These are phyloP conservation scores for Pseudorhiza aurosa DNA, from an alignment of 30 jellyfish, hydroid and myxozoan species.

Conservation along the genomic window DNA sequence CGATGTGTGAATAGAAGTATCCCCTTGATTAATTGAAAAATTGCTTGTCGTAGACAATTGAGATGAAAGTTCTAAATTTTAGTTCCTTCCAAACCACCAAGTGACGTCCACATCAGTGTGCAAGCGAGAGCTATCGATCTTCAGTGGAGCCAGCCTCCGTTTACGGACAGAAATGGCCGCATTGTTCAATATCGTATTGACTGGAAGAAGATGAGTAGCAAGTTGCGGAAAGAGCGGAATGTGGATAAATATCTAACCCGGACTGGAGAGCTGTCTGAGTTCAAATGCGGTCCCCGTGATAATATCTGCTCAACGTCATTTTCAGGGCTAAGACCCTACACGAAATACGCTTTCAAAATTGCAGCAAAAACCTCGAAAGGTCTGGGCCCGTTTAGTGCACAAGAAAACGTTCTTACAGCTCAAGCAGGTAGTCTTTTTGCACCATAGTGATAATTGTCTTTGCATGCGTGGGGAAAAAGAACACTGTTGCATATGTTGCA, in stretches of 20 bases:
- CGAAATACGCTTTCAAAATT: slow-evolving; percentile 19
- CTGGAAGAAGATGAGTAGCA: slow-evolving; percentile 9
- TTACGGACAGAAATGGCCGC: slow-evolving; percentile 22
- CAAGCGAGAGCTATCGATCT: slow-evolving; percentile 10
- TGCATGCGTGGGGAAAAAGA: too few relatives aligned
- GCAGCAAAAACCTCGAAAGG: slow-evolving; percentile 69
- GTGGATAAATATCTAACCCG: neutral
- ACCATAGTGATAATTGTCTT: too few relatives aligned
- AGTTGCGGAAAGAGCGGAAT: neutral
- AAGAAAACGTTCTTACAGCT: slow-evolving; percentile 12
- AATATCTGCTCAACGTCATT: neutral
- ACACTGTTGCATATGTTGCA: too few relatives aligned
- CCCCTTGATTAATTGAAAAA: too few relatives aligned
- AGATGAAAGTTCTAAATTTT: neutral
- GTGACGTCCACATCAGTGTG: neutral
- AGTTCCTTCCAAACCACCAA: slow-evolving; percentile 65
- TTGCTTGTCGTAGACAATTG: neutral
- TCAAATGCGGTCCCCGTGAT: neutral
- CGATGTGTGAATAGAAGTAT: neutral
- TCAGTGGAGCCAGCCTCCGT: slow-evolving; percentile 52
- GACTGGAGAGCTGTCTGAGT: neutral
- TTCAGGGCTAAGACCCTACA: slow-evolving; percentile 38
- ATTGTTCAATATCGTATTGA: slow-evolving; percentile 16
- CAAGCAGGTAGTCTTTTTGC: slow-evolving; percentile 57
- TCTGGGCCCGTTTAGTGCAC: slow-evolving; percentile 37